Conservation (phyloP, 2,888 invertebrate species). For the Noctua fimbriata region DNA sequence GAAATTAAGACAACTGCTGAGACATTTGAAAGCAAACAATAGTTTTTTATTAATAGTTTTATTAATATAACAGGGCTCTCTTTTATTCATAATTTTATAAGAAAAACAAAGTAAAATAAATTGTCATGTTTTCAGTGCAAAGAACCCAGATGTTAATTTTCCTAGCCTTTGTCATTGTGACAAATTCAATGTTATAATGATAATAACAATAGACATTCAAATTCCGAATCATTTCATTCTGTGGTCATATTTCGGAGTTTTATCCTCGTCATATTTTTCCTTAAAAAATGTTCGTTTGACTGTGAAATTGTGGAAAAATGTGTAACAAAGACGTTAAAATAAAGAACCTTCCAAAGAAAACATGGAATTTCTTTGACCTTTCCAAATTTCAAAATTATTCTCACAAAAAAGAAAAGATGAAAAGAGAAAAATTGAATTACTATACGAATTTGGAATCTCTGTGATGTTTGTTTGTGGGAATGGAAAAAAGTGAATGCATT, state of each 20-base stretch:
- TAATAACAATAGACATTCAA: constrained; percentile 47
- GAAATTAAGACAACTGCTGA: not conserved
- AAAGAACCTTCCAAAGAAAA: constrained; percentile 51
- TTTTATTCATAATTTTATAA: not conserved
- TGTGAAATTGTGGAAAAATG: constrained; percentile 48
- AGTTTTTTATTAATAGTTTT: not conserved
- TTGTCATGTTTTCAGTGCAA: constrained; percentile 7
- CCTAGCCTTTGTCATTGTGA: constrained; percentile 40
- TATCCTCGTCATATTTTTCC: constrained; percentile 31
- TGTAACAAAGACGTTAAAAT: constrained; percentile 44
- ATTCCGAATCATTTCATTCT: constrained; percentile 34
- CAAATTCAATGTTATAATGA: constrained; percentile 46
- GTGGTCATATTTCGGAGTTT: constrained; percentile 35
- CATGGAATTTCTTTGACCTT: constrained; percentile 62
- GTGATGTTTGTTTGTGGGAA: constrained; percentile 85
- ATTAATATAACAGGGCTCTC: not conserved
- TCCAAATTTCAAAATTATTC: constrained; percentile 65
- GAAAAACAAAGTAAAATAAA: not conserved
- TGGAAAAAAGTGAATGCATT: constrained; percentile 84
- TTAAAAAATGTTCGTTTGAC: constrained; percentile 40
- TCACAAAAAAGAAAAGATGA: constrained; percentile 72
- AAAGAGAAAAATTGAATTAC: constrained; percentile 83
- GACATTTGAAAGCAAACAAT: not conserved
- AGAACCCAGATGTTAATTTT: constrained; percentile 52
- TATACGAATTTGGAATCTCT: constrained; percentile 80